Percentiles rank a stretch among this genome's conserved stretches.
Conservation (phyloP, 2,113 vertebrate genomes). For the Strigops habroptila region DNA sequence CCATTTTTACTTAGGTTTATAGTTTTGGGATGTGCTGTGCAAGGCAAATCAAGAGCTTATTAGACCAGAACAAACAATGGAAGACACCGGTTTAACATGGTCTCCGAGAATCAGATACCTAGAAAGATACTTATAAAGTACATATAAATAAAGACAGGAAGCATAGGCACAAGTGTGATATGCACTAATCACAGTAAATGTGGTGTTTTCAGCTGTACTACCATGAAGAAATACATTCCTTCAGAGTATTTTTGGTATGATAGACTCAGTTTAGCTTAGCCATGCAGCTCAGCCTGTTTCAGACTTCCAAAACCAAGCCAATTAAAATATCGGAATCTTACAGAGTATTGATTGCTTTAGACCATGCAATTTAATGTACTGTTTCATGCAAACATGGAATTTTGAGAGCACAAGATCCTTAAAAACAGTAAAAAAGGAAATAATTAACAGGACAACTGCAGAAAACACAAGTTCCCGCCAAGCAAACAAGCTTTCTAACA, state of each 20-base stretch:
- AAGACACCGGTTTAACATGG: background rate
- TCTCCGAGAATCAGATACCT: background rate
- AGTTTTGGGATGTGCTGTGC: background rate
- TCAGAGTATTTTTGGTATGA: background rate
- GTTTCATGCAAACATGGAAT: background rate
- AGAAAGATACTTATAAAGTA: background rate
- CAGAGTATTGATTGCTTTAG: background rate
- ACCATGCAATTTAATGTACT: background rate
- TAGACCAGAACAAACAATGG: background rate
- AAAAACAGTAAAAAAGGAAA: background rate
- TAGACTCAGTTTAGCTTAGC: background rate
- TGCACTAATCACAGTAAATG: background rate
- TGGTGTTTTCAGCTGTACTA: slow-evolving; percentile 20
- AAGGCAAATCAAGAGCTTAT: background rate
- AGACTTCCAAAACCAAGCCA: background rate
- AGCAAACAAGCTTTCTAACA: background rate
- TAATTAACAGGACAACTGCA: background rate
- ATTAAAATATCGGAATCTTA: slow-evolving; percentile 20
- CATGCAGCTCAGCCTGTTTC: slow-evolving; percentile 12
- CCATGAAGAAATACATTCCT: background rate
- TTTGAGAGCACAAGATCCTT: background rate
- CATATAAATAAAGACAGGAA: background rate
- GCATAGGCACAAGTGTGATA: background rate
- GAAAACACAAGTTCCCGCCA: background rate
- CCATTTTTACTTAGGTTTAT: background rate